phyloP scores from a whole-genome alignment of 2,888 invertebrate genomes.

The Serrognathus titanus region DNA sequence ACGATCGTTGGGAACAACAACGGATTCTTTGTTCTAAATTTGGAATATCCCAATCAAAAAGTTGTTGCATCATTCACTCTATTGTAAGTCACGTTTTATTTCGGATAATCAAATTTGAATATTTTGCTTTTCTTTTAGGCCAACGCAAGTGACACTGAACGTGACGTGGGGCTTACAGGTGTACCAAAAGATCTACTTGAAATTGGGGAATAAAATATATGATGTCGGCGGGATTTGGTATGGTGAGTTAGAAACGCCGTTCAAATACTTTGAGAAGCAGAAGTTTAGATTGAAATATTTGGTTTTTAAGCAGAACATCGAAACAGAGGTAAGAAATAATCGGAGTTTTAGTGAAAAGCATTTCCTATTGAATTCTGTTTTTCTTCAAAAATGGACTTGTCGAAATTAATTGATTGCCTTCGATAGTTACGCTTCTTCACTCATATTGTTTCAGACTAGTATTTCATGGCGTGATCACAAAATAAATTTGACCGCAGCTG shows the following conservation, averaged over 20 bases:
- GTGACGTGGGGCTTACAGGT: constrained; percentile 30
- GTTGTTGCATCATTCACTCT: constrained; percentile 25
- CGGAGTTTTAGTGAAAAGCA: no score
- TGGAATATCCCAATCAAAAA: constrained; percentile 29
- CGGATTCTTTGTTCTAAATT: constrained; percentile 24
- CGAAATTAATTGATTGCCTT: no score
- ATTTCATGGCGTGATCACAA: constrained; percentile 27
- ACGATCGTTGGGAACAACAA: constrained; percentile 18
- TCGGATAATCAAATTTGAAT: background rate
- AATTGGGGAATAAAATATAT: constrained; percentile 28
- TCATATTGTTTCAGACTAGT: constrained; percentile 20
- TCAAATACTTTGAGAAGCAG: constrained; percentile 28
- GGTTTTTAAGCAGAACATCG: constrained; percentile 22
- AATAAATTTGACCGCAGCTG: constrained; percentile 24
- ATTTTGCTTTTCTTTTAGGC: constrained; percentile 20
- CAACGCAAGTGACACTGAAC: constrained; percentile 28
- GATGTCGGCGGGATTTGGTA: constrained; percentile 30
- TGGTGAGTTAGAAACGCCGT: constrained; percentile 30
- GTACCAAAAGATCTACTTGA: constrained; percentile 26
- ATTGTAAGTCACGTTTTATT: constrained; percentile 23
- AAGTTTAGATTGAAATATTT: constrained; percentile 27
- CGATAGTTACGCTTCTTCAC: no score
- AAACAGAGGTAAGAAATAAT: constrained; percentile 25
- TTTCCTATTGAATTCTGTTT: no score
- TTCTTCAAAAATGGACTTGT: no score